Conservation (phyloP, 2,888 invertebrate species). For the Dicyrtomina minuta region DNA sequence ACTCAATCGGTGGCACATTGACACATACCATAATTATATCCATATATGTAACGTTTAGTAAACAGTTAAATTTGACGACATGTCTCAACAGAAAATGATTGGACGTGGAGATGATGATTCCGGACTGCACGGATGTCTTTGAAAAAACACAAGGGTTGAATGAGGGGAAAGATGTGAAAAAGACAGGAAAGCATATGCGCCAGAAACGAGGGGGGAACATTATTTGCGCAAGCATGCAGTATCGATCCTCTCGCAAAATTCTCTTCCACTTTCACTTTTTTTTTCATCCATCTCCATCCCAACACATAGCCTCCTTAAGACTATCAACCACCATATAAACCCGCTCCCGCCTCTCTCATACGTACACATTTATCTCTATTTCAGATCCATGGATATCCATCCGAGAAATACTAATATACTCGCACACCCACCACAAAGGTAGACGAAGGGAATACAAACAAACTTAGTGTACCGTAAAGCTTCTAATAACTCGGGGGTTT, state of each 20-base stretch:
- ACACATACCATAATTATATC: too few relatives aligned
- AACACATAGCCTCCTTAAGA: constrained; percentile 10
- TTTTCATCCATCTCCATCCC: constrained; percentile 27
- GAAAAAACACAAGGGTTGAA: background rate
- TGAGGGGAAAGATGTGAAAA: constrained; percentile 23
- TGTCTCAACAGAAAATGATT: constrained; percentile 33
- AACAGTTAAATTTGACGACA: constrained; percentile 36
- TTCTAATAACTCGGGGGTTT: too few relatives aligned
- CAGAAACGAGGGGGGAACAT: constrained; percentile 37
- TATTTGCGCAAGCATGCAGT: constrained; percentile 38
- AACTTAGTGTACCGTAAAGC: too few relatives aligned
- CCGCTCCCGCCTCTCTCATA: background rate
- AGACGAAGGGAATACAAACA: too few relatives aligned
- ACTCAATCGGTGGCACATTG: too few relatives aligned
- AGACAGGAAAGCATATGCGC: constrained; percentile 44
- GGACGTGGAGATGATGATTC: constrained; percentile 31
- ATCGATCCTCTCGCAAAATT: constrained; percentile 39
- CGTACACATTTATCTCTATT: constrained; percentile 9
- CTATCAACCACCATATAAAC: background rate
- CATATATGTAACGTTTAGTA: too few relatives aligned
- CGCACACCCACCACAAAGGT: too few relatives aligned
- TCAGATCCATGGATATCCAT: background rate
- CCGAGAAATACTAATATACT: background rate
- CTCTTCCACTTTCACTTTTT: constrained; percentile 35
- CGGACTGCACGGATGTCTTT: constrained; percentile 24